Evolutionary conservation across 2,888 invertebrate species (phyloP), one percentile per base, ranked within the genome.

Genomic region (Zhuqinia jingwanae): DNA sequence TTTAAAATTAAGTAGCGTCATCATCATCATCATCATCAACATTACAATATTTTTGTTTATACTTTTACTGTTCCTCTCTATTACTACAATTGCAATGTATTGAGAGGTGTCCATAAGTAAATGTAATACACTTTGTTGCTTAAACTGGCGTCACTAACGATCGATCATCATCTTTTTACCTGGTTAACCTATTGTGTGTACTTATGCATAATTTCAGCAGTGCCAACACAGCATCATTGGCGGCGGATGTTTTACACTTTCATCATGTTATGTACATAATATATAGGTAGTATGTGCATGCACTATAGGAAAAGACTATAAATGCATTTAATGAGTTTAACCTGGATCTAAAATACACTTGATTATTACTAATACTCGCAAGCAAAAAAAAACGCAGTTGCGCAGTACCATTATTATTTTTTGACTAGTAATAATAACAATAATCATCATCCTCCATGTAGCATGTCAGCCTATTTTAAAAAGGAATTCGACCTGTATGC

Each of bases 281-380:
- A n/a, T n/a, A n/a, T n/a, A n/a, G n/a, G n/a, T n/a, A n/a, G n/a
- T n/a, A n/a, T n/a, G n/a, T n/a, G n/a, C n/a, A n/a, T n/a, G n/a
- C n/a, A n/a, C n/a, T n/a, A 36, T 36, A 36, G 36, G 36, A 36
- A 36, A 36, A 36, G 36, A 36, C 36, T 36, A 36, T 36, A 36
- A 36, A 36, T 36, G 36, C 36, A 36, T 36, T 36, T 36, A 85
- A 85, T 79, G 70, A 47, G 42, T 85, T 85, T 85, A 79, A 85
- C 84, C 78, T 85, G 85, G 63, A 73, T 85, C 77, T 83, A 58
- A 47, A 78, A 79, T 50, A 53, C 56, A 47, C 42, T 68, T 68
- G 68, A 68, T 76, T 56, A 76, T 42, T 76, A 56, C 17, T 56
- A 27, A 30, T 30, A n/a, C 73, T 70, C 42, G 8, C 68, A 70